Percentiles rank a stretch among this genome's conserved stretches.
These are phyloP conservation scores for Patella caerulea DNA, from an alignment of 2,888 invertebrate genomes.

Conservation along the genomic window DNA sequence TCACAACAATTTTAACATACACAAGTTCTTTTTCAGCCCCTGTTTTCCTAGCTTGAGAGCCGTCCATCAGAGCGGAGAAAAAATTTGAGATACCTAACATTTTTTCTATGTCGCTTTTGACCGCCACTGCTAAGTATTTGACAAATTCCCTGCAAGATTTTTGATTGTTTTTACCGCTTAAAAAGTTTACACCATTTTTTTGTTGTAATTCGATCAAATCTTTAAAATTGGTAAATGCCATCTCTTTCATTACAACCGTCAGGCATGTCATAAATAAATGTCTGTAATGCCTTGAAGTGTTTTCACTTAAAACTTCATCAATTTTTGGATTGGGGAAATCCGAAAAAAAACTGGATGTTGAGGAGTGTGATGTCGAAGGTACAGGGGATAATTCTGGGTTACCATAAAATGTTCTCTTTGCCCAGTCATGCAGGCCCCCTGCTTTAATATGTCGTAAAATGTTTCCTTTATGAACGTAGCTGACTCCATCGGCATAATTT, in stretches of 20 bases:
- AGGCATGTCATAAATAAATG: not conserved
- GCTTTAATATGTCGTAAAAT: too few relatives aligned
- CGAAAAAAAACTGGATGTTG: too few relatives aligned
- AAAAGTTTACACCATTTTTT: conserved; percentile 18
- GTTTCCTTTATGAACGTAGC: too few relatives aligned
- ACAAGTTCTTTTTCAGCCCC: conserved; percentile 18
- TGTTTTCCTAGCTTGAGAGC: conserved; percentile 20
- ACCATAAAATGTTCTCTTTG: not conserved
- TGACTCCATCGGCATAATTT: too few relatives aligned
- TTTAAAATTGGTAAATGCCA: not conserved
- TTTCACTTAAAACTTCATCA: not conserved
- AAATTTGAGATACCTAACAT: conserved; percentile 5
- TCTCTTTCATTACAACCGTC: not conserved
- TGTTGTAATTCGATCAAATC: conserved; percentile 9
- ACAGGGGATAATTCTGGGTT: too few relatives aligned
- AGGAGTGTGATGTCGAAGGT: too few relatives aligned
- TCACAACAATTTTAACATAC: conserved; percentile 17
- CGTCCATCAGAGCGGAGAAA: conserved; percentile 15
- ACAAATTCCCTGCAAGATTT: conserved; percentile 15
- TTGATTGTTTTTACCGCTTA: conserved; percentile 14
- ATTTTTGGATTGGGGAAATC: too few relatives aligned
- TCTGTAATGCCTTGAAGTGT: not conserved
- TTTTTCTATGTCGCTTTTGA: not conserved
- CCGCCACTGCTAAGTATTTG: conserved; percentile 13
- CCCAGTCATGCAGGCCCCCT: too few relatives aligned